Conservation (phyloP, 2,888 invertebrate species). For the Sipha maydis region DNA sequence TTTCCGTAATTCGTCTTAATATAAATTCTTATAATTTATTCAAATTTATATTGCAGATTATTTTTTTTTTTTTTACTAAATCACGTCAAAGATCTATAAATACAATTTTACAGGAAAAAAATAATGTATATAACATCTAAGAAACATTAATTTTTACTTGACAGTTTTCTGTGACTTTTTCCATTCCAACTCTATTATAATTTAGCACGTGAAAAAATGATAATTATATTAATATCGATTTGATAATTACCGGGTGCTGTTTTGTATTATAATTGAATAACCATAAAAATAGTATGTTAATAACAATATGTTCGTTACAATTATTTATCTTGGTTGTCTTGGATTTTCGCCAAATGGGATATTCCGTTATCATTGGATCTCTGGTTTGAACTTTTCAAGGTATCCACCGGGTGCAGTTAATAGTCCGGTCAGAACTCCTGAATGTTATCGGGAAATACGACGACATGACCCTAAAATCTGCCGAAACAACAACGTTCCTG, state of each 20-base stretch:
- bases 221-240: neutral
- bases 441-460: conserved; percentile 31
- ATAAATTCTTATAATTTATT: no score
- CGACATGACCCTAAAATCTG: conserved; percentile 37
- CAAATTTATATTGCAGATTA: no score
- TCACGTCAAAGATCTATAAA: no score
- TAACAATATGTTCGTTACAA: neutral
- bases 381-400: conserved; percentile 36
- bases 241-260: no score
- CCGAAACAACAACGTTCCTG: conserved; percentile 34
- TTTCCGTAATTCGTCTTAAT: no score
- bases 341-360: conserved; percentile 16
- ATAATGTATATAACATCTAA: no score
- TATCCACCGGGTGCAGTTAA: conserved; percentile 55
- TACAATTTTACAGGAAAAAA: no score
- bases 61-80: no score
- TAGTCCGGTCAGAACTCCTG: conserved; percentile 38
- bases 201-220: neutral
- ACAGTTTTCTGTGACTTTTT: neutral
- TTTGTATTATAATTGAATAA: no score
- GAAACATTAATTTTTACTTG: no score
- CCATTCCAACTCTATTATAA: neutral
- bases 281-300: no score
- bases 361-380: conserved; percentile 28
- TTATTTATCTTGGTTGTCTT: conserved; percentile 14